phyloP scores from a whole-genome alignment of 1,140 invertebrate species.

The Eurosta solidaginis region DNA sequence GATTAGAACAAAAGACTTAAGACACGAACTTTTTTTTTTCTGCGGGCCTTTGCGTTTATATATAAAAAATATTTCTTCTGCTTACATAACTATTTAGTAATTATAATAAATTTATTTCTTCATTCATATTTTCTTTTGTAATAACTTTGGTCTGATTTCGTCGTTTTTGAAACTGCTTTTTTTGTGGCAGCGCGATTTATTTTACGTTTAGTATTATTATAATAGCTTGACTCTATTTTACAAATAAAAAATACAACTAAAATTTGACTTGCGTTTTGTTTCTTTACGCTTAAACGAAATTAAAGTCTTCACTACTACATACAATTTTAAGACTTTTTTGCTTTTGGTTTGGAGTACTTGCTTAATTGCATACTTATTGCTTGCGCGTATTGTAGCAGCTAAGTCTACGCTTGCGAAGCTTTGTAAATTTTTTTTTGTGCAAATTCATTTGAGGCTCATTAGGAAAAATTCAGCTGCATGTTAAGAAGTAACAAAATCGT shows the following conservation, averaged over 20 bases:
- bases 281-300: neutral
- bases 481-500: too few relatives aligned
- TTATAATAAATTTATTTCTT: neutral
- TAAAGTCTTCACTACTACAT: neutral
- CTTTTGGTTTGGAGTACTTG: neutral
- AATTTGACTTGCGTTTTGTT: neutral
- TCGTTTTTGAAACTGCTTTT: constrained; percentile 39
- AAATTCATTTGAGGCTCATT: too few relatives aligned
- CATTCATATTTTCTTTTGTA: constrained; percentile 3
- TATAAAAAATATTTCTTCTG: neutral
- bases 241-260: neutral
- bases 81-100: neutral
- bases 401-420: constrained; percentile 52
- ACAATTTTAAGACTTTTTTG: neutral
- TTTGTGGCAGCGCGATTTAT: neutral
- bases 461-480: too few relatives aligned
- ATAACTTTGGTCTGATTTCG: constrained; percentile 59
- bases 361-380: constrained; percentile 40
- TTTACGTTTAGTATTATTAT: neutral
- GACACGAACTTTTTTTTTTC: constrained; percentile 37
- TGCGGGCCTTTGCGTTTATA: neutral
- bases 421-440: too few relatives aligned
- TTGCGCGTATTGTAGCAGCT: constrained; percentile 43
- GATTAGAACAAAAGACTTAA: constrained; percentile 53
- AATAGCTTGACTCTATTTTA: neutral